These are phyloP conservation scores for Pristionchus fissidentatus DNA, from an alignment of 2,888 invertebrate genomes.

Conservation along the genomic window DNA sequence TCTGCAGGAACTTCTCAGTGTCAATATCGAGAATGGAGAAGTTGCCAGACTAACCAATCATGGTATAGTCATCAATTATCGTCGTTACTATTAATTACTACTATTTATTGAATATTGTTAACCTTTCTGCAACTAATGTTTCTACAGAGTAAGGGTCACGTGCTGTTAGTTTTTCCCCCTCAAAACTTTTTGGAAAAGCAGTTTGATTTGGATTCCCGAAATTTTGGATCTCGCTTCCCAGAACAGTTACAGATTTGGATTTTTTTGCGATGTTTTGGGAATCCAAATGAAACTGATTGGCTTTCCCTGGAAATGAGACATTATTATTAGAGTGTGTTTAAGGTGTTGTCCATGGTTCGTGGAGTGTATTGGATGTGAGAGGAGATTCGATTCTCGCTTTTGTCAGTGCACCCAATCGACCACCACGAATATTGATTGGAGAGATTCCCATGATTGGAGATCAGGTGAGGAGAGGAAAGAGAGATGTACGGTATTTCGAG, in stretches of 20 bases:
- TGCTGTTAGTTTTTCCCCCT: too few species aligned
- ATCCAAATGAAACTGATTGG: background rate
- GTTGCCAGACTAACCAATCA: slow-evolving; percentile 63
- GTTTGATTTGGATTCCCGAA: too few species aligned
- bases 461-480: slow-evolving; percentile 50
- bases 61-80: slow-evolving; percentile 48
- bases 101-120: background rate
- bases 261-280: background rate
- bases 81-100: background rate
- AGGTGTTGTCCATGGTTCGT: slow-evolving; percentile 60
- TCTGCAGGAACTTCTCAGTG: slow-evolving; percentile 61
- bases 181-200: too few species aligned
- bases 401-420: slow-evolving; percentile 67
- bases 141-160: too few species aligned
- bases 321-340: background rate
- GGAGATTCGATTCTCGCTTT: slow-evolving; percentile 63
- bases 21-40: slow-evolving; percentile 56
- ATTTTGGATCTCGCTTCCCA: too few species aligned
- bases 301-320: background rate
- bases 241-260: background rate
- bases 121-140: too few species aligned
- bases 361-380: slow-evolving; percentile 67
- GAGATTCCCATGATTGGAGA: slow-evolving; percentile 55
- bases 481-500: background rate
- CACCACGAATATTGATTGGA: slow-evolving; percentile 63